Percentiles rank a stretch among this genome's conserved stretches.
Evolutionary conservation across 1,140 invertebrate genomes (phyloP).

Genomic region (Drosophila fuyamai): DNA sequence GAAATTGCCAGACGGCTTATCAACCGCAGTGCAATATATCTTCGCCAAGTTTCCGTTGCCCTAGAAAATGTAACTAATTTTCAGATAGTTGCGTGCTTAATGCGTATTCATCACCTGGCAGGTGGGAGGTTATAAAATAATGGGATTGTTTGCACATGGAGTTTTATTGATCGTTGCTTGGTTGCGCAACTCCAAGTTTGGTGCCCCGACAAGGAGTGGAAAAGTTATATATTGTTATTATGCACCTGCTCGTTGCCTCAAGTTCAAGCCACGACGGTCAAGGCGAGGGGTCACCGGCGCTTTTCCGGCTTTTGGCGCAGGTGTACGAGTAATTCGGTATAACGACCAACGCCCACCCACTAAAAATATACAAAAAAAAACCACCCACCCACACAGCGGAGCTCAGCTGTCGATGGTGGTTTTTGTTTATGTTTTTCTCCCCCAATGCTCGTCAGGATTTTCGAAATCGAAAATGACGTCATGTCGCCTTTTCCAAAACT

Average conservation of each 20-base stretch:
- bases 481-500: slow-evolving; percentile 50
- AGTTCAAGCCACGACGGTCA: slow-evolving; percentile 71
- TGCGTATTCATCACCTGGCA: slow-evolving; percentile 60
- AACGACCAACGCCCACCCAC: slow-evolving; percentile 43
- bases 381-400: slow-evolving; percentile 7
- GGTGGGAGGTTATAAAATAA: slow-evolving; percentile 2
- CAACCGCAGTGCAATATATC: slow-evolving; percentile 17
- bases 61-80: slow-evolving; percentile 14
- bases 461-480: slow-evolving; percentile 79
- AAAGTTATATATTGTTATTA: slow-evolving; percentile 18
- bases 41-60: slow-evolving; percentile 11
- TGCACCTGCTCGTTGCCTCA: slow-evolving; percentile 54
- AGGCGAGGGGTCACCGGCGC: slow-evolving; percentile 70
- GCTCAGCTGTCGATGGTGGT: slow-evolving; percentile 54
- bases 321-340: slow-evolving; percentile 59
- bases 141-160: slow-evolving; percentile 20
- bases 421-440: slow-evolving; percentile 69
- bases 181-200: slow-evolving; percentile 59
- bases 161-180: slow-evolving; percentile 64
- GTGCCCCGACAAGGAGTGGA: slow-evolving; percentile 1
- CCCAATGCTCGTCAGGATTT: slow-evolving; percentile 21
- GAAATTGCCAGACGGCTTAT: slow-evolving; percentile 23
- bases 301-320: slow-evolving; percentile 23
- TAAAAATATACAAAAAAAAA: slow-evolving; percentile 1
- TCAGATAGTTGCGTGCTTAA: slow-evolving; percentile 58